Base-by-base conservation (phyloP, 2,888 invertebrate genomes). In the Harpalus rubripes region DNA sequence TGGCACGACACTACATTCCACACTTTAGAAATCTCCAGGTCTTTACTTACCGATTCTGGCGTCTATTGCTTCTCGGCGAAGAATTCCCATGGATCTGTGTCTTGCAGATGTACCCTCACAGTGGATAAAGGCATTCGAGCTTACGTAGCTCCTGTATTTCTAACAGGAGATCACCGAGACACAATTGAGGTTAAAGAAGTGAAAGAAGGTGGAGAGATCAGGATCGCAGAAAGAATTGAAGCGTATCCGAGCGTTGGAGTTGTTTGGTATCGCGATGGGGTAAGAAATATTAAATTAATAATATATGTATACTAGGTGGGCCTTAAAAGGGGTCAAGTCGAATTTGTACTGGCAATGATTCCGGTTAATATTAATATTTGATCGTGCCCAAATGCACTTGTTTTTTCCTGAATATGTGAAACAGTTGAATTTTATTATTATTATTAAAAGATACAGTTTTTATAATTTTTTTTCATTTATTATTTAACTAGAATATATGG, bases 51-150 rank as follows among this genome's bases (percentile, higher is more conserved):
- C 85, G 97, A 98, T 89, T 95, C 95, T 0, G 98, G 97, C 0
- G 92, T 93, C 74, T 98, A 98, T 90, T 95, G 95, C 74, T 96
- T 94, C 0, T 94, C 95, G 84, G 98, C 97, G 0, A 93, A 94
- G 85, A 98, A 98, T 90, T 92, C 93, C 26, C 93, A 95, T 85
- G 99, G 98, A 0, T 96, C 96, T 0, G 95, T 98, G 15, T 95
- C 95, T 80, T 96, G 97, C 87, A 93, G 94, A 32, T 96, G 96
- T 88, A 93, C 93, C 85, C 92, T 97, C 56, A 94, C 96, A 0
- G 96, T 96, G 0, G 96, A 97, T 90, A 96, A 96, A 89, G 97
- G 96, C 56, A 95, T 97, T 87, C 93, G 95, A 22, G 96, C 95
- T 0, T 97, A 97, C 89, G 94, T 96, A 44, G 94, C 95, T 0